phyloP scores from a whole-genome alignment of 1,140 invertebrate species.

The Triops cancriformis region DNA sequence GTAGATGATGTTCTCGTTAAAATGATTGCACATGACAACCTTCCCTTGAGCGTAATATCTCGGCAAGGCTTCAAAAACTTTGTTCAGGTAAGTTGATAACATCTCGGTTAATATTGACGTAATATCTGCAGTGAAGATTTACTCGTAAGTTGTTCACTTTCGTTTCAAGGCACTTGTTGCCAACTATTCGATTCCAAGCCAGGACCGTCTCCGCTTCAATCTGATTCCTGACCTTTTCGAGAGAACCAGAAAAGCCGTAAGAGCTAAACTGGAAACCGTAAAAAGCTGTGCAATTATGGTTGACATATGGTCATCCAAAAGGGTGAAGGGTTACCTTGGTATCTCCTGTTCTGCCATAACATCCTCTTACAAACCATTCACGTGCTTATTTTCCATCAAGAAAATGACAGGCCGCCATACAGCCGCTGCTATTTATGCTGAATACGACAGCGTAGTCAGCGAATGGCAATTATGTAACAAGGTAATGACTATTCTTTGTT shows the following conservation, averaged over 20 bases:
- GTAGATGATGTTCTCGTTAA: neutral
- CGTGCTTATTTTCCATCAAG: neutral
- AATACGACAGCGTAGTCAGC: constrained; percentile 16
- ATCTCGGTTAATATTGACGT: neutral
- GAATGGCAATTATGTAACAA: constrained; percentile 14
- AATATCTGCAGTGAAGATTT: neutral
- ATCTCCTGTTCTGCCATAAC: neutral
- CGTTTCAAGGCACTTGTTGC: neutral
- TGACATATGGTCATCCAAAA: constrained; percentile 23
- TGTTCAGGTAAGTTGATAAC: neutral
- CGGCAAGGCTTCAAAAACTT: neutral
- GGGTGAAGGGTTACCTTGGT: constrained; percentile 19
- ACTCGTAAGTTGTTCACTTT: neutral
- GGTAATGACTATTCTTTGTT: neutral
- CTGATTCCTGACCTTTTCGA: neutral
- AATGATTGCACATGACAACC: neutral
- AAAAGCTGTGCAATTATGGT: constrained; percentile 3
- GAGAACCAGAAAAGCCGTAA: neutral
- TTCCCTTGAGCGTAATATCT: neutral
- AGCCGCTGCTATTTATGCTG: neutral
- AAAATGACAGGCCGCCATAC: constrained; percentile 15
- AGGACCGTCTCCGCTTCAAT: neutral
- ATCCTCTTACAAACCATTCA: neutral
- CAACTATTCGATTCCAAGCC: neutral
- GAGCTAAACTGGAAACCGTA: neutral